Conservation (phyloP, 2,888 invertebrate species). For the Sarcophaga subvicina region DNA sequence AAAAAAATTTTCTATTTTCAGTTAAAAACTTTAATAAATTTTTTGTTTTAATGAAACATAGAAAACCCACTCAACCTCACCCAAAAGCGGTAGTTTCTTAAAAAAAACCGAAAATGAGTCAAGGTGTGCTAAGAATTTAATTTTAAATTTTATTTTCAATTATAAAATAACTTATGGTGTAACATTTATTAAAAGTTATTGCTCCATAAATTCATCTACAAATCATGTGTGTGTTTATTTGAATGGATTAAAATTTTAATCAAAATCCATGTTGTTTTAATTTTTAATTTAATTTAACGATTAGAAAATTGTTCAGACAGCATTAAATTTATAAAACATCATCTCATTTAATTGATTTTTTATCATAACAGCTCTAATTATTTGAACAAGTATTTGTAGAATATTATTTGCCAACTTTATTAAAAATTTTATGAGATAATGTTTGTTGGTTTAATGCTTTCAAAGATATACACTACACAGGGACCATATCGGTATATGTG, state of each 20-base stretch:
- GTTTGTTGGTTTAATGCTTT: too few species aligned
- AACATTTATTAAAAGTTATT: too few species aligned
- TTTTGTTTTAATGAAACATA: not conserved
- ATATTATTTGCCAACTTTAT: too few species aligned
- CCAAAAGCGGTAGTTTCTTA: constrained; percentile 16
- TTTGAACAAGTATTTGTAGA: not conserved
- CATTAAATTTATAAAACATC: not conserved
- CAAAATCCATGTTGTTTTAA: not conserved
- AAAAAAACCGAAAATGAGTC: constrained; percentile 20
- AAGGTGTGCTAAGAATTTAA: constrained; percentile 46
- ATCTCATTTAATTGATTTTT: not conserved
- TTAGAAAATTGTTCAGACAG: not conserved
- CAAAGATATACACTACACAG: too few species aligned
- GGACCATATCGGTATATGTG: too few species aligned
- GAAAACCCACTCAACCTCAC: constrained; percentile 46
- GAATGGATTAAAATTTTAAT: not conserved
- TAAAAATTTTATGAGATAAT: too few species aligned
- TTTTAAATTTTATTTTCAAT: not conserved
- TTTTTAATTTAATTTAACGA: not conserved
- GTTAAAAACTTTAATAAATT: not conserved
- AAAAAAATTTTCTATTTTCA: not conserved
- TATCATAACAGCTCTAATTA: not conserved
- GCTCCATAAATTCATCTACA: not conserved
- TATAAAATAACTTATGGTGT: too few species aligned
- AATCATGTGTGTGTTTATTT: not conserved